phyloP scores from a whole-genome alignment of 2,113 vertebrate species.

The Helogale parvula region DNA sequence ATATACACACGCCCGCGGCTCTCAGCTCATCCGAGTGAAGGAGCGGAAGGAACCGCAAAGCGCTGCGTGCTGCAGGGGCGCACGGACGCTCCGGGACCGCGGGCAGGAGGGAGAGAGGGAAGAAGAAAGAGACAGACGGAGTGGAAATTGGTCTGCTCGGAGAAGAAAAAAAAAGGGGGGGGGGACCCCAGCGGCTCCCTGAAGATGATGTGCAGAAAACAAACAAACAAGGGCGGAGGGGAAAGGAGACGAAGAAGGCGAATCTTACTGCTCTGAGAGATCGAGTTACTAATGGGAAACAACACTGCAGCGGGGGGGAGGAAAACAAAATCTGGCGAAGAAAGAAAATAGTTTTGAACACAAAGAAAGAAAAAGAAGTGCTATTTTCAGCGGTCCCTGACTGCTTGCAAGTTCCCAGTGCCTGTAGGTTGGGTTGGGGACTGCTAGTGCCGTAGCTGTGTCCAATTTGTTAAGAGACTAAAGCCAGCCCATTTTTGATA shows the following conservation, averaged over 20 bases:
- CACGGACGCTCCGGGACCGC: conserved; percentile 28
- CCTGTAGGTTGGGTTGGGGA: conserved; percentile 96
- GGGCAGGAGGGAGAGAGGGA: conserved; percentile 55
- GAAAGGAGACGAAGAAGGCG: conserved; percentile 31
- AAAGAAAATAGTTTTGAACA: conserved; percentile 83
- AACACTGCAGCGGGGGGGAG: conserved; percentile 67
- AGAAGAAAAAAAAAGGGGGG: neutral
- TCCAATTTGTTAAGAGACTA: conserved; percentile 98
- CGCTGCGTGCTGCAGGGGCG: conserved; percentile 80
- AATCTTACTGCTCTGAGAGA: conserved; percentile 75
- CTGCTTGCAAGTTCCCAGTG: conserved; percentile 92
- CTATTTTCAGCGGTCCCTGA: conserved; percentile 87
- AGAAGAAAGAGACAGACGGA: conserved; percentile 5
- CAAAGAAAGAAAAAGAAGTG: conserved; percentile 86
- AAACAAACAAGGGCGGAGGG: conserved; percentile 79
- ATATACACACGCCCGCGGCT: conserved; percentile 93
- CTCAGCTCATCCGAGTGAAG: conserved; percentile 90
- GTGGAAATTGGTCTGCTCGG: conserved; percentile 76
- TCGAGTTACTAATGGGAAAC: conserved; percentile 78
- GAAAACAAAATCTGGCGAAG: conserved; percentile 70
- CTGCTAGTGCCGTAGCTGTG: conserved; percentile 93
- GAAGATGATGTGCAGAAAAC: conserved; percentile 80
- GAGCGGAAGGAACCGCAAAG: neutral
- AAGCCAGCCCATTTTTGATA: conserved; percentile 99
- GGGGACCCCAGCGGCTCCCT: conserved; percentile 72